Base-by-base conservation (phyloP, 2,888 invertebrate species). In the Pemphredon lugubris region DNA sequence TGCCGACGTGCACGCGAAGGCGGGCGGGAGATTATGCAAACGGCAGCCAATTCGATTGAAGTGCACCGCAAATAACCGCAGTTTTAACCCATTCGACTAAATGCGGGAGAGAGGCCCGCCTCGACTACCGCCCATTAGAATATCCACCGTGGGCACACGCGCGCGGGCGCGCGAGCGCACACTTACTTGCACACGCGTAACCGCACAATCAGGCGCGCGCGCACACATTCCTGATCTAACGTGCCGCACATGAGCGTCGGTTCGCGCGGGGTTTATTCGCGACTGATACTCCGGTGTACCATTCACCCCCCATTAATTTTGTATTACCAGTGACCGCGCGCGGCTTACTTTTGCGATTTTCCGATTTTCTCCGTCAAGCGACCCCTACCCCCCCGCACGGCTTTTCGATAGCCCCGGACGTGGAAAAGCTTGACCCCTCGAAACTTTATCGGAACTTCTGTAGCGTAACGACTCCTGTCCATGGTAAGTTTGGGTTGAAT, bases 1-100 rank as follows among this genome's bases (percentile, higher is more conserved):
- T 64, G 65, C 45, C 18, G 57, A 44, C 21, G 70, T 67, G 64
- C 44, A 64, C 57, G 66, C 42, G 67, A 60, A 81, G 61, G 55
- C 45, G 63, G 47, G 40, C 64, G 83, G n/a, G 73, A 83, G 87
- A 88, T 88, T 88, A 88, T 88, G 88, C 88, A 88, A 88, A 88
- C 87, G 82, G 86, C 86, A 83, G 84, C 86, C 87, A 88, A 88
- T 88, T 87, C 88, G 88, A 87, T 88, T 86, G 84, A 85, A 88
- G 88, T 88, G 88, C 88, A 86, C 83, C 86, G 86, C 88, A 88
- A 88, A 88, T 88, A 88, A 88, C 87, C 83, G 86, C 83, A 86
- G 87, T 87, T 88, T 88, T 86, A 86, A 84, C 83, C 79, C 83
- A 83, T 85, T 84, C 82, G 81, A 66, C 84, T 85, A 87, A 87